Conservation (phyloP, 2,113 vertebrate genomes). For the Festucalex cinctus region DNA sequence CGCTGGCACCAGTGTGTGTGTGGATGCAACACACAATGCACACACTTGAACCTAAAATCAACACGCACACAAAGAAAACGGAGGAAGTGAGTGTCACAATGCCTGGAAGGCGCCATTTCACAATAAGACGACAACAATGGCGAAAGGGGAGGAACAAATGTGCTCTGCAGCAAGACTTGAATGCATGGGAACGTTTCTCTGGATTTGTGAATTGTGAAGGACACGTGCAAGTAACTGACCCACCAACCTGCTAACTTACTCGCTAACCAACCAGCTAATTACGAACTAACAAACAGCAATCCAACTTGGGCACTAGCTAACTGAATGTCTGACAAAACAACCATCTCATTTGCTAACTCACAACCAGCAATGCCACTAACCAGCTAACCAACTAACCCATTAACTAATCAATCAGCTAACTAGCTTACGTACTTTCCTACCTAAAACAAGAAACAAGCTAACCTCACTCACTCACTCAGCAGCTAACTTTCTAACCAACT, state of each 20-base stretch:
- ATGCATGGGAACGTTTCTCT: too few species aligned
- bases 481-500: too few species aligned
- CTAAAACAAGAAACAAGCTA: too few species aligned
- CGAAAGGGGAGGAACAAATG: not conserved
- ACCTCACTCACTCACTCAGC: too few species aligned
- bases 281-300: not conserved
- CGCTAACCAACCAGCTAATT: not conserved
- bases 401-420: too few species aligned
- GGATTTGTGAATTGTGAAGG: too few species aligned
- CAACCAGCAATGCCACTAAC: too few species aligned
- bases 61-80: conserved; percentile 11
- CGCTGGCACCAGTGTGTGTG: conserved; percentile 88
- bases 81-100: conserved; percentile 53
- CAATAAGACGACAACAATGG: conserved; percentile 40
- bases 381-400: too few species aligned
- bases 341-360: too few species aligned
- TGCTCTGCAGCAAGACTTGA: not conserved
- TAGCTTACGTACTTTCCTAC: too few species aligned
- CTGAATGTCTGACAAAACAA: too few species aligned
- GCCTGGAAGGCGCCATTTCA: conserved; percentile 54
- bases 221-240: not conserved
- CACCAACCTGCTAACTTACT: not conserved
- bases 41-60: conserved; percentile 80
- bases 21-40: conserved; percentile 90
- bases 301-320: too few species aligned